Evolutionary conservation across 2,113 vertebrate species (phyloP).

Genomic region (Misgurnus anguillicaudatus): DNA sequence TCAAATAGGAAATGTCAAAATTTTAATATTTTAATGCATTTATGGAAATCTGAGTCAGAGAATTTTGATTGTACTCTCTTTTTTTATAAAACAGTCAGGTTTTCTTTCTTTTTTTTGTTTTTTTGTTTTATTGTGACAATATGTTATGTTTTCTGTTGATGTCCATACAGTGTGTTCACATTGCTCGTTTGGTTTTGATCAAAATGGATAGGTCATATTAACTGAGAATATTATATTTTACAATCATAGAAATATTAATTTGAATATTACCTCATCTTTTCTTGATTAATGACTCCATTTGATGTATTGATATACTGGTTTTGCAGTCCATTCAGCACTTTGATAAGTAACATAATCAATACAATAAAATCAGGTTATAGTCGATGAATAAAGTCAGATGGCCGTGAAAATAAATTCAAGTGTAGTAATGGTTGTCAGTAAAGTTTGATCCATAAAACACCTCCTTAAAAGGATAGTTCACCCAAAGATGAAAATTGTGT

Average conservation of each 20-base stretch:
- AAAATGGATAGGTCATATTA: conserved; percentile 39
- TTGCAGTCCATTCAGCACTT: conserved; percentile 37
- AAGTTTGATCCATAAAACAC: neutral
- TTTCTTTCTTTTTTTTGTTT: conserved; percentile 35
- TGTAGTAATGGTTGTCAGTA: neutral
- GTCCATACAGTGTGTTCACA: conserved; percentile 38
- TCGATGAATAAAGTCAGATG: conserved; percentile 2
- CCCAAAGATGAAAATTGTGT: too few species aligned
- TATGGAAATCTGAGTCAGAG: conserved; percentile 65
- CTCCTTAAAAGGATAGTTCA: too few species aligned
- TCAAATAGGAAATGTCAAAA: conserved; percentile 57
- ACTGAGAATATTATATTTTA: conserved; percentile 44
- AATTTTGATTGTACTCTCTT: conserved; percentile 69
- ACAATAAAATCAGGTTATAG: conserved; percentile 32
- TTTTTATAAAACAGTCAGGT: conserved; percentile 45
- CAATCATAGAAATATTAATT: conserved; percentile 32
- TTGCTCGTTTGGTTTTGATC: conserved; percentile 49
- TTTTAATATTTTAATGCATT: conserved; percentile 60
- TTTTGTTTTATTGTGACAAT: conserved; percentile 53
- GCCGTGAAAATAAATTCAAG: neutral
- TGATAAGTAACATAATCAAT: conserved; percentile 20
- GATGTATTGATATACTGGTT: conserved; percentile 36
- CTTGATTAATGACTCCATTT: conserved; percentile 41
- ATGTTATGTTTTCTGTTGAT: conserved; percentile 47
- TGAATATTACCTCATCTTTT: conserved; percentile 25